Conservation (phyloP, 2,797 vertebrate genomes). For the Prionace glauca region DNA sequence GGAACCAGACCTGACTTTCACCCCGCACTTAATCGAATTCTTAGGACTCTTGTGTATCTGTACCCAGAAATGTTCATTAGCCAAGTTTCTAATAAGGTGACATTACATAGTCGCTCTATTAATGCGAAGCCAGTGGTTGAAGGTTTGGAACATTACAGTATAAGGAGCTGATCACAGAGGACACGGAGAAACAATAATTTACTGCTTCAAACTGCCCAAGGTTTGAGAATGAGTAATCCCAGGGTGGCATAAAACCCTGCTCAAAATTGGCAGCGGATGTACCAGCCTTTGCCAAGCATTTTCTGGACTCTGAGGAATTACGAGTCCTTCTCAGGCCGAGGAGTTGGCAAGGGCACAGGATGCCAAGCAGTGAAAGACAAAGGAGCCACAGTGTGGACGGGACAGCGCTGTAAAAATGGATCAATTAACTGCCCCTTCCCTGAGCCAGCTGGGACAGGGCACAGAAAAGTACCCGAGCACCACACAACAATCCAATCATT, state of each 20-base stretch:
- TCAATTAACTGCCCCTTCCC: neutral
- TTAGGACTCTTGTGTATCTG: neutral
- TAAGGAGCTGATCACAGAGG: neutral
- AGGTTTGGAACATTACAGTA: neutral
- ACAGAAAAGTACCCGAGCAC: neutral
- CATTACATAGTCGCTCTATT: neutral
- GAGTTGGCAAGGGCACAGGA: neutral
- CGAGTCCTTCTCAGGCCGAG: neutral
- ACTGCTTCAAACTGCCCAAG: neutral
- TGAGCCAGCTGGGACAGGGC: neutral
- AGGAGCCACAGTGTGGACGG: neutral
- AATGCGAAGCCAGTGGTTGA: neutral
- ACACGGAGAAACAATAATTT: neutral
- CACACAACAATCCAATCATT: neutral
- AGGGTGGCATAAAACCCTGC: neutral
- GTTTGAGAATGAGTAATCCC: neutral
- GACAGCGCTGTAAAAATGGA: neutral
- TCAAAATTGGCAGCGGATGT: neutral
- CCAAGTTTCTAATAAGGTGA: neutral
- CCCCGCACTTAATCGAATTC: neutral
- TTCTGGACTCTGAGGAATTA: neutral
- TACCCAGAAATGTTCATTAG: neutral
- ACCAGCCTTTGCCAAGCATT: neutral
- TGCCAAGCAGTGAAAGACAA: neutral
- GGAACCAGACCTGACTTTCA: neutral